phyloP scores from a whole-genome alignment of 1,140 invertebrate genomes.

The Homarus americanus region DNA sequence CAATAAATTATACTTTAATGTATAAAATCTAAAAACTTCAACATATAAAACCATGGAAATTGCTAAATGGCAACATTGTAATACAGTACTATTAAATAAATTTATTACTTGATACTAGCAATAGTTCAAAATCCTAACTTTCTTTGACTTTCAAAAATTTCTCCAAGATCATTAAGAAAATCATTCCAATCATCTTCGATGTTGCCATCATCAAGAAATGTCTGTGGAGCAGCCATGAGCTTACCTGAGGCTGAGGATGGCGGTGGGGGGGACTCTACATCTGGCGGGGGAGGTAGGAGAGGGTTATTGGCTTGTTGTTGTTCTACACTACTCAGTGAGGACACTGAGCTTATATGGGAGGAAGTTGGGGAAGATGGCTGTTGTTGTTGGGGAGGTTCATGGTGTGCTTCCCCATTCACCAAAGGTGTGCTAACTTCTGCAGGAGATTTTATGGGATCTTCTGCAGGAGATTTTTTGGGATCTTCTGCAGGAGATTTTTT shows the following conservation, averaged over 20 bases:
- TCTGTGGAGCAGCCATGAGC: conserved; percentile 12
- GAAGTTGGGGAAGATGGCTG: conserved; percentile 25
- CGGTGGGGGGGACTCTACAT: background rate
- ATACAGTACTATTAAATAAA: background rate
- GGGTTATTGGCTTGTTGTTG: conserved; percentile 4
- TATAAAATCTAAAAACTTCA: background rate
- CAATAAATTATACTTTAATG: too few relatives aligned
- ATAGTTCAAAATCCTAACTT: conserved; percentile 39
- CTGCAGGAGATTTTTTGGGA: background rate
- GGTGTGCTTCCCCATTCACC: conserved; percentile 1
- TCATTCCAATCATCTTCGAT: conserved; percentile 60
- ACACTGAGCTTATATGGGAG: conserved; percentile 29
- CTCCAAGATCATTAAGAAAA: conserved; percentile 43
- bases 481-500: background rate
- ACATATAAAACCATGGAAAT: too few relatives aligned
- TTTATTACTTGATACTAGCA: background rate
- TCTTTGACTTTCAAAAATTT: conserved; percentile 47
- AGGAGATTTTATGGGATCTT: background rate
- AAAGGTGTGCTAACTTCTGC: background rate
- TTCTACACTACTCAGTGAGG: conserved; percentile 44
- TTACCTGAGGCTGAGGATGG: conserved; percentile 49
- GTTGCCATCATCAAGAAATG: conserved; percentile 22
- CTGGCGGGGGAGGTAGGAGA: background rate
- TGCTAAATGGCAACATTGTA: background rate
- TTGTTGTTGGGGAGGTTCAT: background rate